Conservation (phyloP, 2,797 vertebrate species). For the Oreochromis grahami region DNA sequence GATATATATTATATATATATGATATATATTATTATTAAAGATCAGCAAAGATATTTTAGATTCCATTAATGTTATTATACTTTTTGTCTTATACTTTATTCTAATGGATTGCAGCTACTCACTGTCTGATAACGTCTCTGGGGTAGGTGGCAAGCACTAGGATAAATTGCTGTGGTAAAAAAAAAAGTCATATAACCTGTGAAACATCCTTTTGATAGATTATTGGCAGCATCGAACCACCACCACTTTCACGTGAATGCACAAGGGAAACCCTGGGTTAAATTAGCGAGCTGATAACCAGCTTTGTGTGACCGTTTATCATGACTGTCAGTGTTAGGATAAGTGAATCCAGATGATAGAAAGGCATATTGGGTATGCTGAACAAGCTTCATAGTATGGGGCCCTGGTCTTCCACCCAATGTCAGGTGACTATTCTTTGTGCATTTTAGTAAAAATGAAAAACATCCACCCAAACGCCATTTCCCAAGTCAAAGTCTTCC, state of each 20-base stretch:
- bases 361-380: neutral
- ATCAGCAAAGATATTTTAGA: accelerated
- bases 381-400: neutral
- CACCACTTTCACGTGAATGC: accelerated
- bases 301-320: neutral
- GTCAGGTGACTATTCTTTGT: neutral
- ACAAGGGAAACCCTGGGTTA: neutral
- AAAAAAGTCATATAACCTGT: neutral
- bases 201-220: neutral
- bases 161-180: neutral
- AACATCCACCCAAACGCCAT: neutral
- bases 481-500: neutral
- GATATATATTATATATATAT: neutral
- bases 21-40: neutral
- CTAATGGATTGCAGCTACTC: neutral
- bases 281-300: neutral
- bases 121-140: neutral
- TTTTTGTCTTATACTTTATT: neutral
- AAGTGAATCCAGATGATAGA: neutral
- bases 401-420: neutral
- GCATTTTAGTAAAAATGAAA: neutral
- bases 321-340: neutral
- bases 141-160: neutral
- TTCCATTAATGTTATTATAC: neutral
- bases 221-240: neutral